Conservation (phyloP, 2,797 vertebrate species). For the Enteromius viviparus region DNA sequence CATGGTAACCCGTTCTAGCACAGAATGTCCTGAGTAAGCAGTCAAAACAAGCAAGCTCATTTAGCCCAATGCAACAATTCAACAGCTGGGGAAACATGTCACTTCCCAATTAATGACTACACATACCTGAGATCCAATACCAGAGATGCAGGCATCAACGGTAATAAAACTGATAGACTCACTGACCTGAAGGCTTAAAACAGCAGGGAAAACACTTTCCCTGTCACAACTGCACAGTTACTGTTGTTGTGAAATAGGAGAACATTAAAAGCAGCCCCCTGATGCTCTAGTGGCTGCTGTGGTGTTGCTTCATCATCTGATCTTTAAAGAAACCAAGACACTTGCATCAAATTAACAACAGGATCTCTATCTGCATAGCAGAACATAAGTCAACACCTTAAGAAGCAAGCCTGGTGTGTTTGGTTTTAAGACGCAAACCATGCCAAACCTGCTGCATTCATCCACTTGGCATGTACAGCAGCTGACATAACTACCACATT, state of each 20-base stretch:
- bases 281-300: background rate
- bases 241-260: conserved; percentile 29
- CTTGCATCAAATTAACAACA: background rate
- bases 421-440: background rate
- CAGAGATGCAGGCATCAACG: background rate
- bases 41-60: conserved; percentile 32
- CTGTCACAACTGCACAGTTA: conserved; percentile 1
- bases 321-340: conserved; percentile 5
- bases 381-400: conserved; percentile 7
- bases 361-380: conserved; percentile 11
- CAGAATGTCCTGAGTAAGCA: conserved; percentile 34
- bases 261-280: conserved; percentile 28
- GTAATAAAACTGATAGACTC: background rate
- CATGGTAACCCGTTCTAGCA: conserved; percentile 34
- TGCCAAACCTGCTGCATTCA: background rate
- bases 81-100: conserved; percentile 4
- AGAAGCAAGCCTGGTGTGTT: background rate
- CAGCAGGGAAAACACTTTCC: background rate
- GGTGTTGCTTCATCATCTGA: conserved; percentile 12
- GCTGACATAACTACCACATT: background rate
- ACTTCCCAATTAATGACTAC: background rate
- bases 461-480: background rate
- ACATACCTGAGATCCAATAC: background rate
- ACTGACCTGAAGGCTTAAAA: conserved; percentile 4
- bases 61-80: conserved; percentile 12